phyloP scores from a whole-genome alignment of 2,888 invertebrate species.

The Balanococcus diminutus region DNA sequence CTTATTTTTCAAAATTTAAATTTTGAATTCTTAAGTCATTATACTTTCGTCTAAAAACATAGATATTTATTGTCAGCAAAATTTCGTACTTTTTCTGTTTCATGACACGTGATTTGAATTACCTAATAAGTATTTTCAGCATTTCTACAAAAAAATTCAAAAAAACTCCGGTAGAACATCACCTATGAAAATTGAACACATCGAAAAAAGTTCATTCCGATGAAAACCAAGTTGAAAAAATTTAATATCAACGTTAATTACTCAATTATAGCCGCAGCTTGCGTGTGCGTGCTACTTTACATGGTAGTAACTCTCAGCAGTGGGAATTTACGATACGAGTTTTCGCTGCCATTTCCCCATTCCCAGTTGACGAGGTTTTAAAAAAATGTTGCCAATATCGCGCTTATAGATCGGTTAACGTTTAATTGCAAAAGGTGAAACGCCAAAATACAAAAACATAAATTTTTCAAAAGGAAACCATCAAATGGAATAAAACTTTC shows the following conservation, averaged over 20 bases:
- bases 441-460: slow-evolving; percentile 43
- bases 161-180: background rate
- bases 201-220: background rate
- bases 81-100: too few species aligned
- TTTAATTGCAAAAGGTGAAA: slow-evolving; percentile 46
- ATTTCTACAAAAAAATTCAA: background rate
- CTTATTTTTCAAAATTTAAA: too few species aligned
- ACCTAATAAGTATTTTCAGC: slow-evolving; percentile 2
- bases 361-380: slow-evolving; percentile 6
- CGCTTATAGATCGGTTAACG: slow-evolving; percentile 22
- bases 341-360: background rate
- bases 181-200: background rate
- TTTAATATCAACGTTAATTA: slow-evolving; percentile 15
- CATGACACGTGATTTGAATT: slow-evolving; percentile 21
- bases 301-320: background rate
- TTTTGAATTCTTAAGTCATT: too few species aligned
- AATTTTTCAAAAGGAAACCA: slow-evolving; percentile 48
- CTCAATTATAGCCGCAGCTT: background rate
- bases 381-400: slow-evolving; percentile 23
- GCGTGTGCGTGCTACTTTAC: slow-evolving; percentile 10
- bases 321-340: slow-evolving; percentile 12
- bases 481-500: slow-evolving; percentile 49
- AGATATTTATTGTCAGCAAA: too few species aligned
- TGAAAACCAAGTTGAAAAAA: background rate
- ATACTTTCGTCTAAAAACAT: too few species aligned